Evolutionary conservation across 1,140 invertebrate genomes (phyloP), one percentile per base, ranked within the genome.

Genomic region (Drosophila kurseongensis): DNA sequence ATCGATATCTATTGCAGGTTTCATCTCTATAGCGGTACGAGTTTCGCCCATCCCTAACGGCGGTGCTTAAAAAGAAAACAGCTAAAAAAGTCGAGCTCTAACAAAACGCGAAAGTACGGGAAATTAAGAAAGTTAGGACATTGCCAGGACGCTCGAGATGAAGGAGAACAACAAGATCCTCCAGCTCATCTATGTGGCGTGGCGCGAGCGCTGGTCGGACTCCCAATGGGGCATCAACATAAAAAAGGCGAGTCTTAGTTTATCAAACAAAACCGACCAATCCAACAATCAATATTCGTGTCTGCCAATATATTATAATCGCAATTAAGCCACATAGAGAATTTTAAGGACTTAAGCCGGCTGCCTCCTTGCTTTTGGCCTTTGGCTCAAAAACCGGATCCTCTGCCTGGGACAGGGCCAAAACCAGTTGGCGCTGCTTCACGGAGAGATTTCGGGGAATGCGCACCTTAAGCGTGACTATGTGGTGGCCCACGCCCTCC

Each of bases 171-270:
- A 90, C 62, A 89, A 89, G 35, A 89, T 89, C 50, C 77, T 89
- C 54, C 84, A 90, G 60, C 80, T 89, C 16, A 89, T 89, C 48
- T 90, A 89, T 52, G 80, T 89, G 93, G 98, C 98, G 44, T 99
- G 98, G 98, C 94, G 97, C 81, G 97, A 98, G 93, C 94, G 98
- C 57, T 99, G 98, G 98, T 96, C 96, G 10, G 97, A 98, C 93
- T 94, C 98, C 29, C 96, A 98, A 92, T 99, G 97, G 97, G 97
- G 97, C 32, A 98, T 98, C 66, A 97, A 98, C 91, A 97, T 98
- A 35, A 98, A 98, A 94, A 96, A 96, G 23, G 96, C 95, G 90
- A 93, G 91, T 38, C 27, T 23, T 23, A 14, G 35, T n/a, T 13
- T 10, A 38, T 12, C 29, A 51, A 44, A 7, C 42, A 44, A 44